Evolutionary conservation across 2,113 vertebrate species (phyloP).

Genomic region (Polypterus bichir): DNA sequence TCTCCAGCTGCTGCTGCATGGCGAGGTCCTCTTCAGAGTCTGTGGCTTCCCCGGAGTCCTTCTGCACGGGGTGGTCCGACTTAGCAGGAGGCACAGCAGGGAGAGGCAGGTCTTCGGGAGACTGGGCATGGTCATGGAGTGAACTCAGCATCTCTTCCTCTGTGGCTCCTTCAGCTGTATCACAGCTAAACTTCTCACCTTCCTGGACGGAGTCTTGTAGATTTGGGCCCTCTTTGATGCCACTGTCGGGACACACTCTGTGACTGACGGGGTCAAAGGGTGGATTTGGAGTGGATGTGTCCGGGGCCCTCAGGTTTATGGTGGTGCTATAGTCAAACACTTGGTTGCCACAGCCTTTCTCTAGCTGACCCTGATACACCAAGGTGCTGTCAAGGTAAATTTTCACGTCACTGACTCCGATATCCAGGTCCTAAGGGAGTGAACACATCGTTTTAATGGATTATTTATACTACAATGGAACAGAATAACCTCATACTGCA

Average conservation of each 20-base stretch:
- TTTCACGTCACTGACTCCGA: constrained; percentile 69
- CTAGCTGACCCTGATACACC: constrained; percentile 70
- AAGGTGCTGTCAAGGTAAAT: constrained; percentile 73
- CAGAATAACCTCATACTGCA: no score
- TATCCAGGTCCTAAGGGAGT: constrained; percentile 59
- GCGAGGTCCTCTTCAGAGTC: constrained; percentile 33
- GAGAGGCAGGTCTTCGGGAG: constrained; percentile 3
- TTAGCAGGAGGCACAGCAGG: constrained; percentile 17
- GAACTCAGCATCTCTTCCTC: neutral
- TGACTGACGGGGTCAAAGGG: no score
- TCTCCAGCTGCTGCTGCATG: constrained; percentile 45
- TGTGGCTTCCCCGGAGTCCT: constrained; percentile 20
- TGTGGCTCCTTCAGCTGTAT: neutral
- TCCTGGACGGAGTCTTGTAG: neutral
- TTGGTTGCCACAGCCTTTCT: constrained; percentile 60
- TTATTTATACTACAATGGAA: no score
- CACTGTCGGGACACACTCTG: no score
- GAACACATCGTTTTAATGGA: no score
- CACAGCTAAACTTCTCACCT: neutral
- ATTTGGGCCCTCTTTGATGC: no score
- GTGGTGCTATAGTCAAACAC: constrained; percentile 53
- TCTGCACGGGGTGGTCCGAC: constrained; percentile 20
- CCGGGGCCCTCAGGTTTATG: constrained; percentile 44
- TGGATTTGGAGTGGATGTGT: neutral
- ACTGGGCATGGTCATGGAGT: constrained; percentile 14